Percentiles rank a stretch among this genome's conserved stretches.
Evolutionary conservation across 2,888 invertebrate genomes (phyloP).

Genomic region (Ethmia dodecea): DNA sequence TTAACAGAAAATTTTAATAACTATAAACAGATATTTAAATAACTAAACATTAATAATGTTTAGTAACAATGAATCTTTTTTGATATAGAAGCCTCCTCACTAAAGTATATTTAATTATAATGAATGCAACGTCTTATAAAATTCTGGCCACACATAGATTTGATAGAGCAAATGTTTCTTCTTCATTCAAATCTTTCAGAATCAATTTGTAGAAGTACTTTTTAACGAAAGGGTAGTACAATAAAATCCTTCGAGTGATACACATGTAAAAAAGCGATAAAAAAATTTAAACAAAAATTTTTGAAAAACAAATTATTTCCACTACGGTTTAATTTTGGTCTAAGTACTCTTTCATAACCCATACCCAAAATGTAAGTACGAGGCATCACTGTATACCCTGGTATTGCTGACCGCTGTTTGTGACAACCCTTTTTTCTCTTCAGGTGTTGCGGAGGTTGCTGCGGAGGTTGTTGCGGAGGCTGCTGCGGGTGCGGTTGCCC

Average conservation of each 20-base stretch:
- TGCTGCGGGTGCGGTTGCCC: conserved; percentile 34
- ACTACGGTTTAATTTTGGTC: conserved; percentile 19
- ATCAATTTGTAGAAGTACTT: conserved; percentile 32
- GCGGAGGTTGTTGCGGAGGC: conserved; percentile 25
- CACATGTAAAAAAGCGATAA: conserved; percentile 30
- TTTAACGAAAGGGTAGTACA: conserved; percentile 32
- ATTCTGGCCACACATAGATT: no score
- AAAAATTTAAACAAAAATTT: conserved; percentile 23
- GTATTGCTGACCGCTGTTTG: neutral
- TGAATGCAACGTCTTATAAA: no score
- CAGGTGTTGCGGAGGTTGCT: conserved; percentile 46
- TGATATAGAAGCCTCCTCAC: no score
- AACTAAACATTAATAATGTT: no score
- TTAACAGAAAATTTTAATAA: no score
- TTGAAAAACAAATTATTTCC: conserved; percentile 15
- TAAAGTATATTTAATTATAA: no score
- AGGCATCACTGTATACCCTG: neutral
- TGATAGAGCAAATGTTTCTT: conserved; percentile 16
- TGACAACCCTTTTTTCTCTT: conserved; percentile 6
- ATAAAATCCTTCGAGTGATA: conserved; percentile 39
- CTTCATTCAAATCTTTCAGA: conserved; percentile 29
- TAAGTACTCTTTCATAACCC: conserved; percentile 12
- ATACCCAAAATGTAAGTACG: conserved; percentile 36
- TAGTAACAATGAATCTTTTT: no score
- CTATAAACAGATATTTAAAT: no score